Base-by-base conservation (phyloP, 2,888 invertebrate genomes). In the Drosophila rubida region DNA sequence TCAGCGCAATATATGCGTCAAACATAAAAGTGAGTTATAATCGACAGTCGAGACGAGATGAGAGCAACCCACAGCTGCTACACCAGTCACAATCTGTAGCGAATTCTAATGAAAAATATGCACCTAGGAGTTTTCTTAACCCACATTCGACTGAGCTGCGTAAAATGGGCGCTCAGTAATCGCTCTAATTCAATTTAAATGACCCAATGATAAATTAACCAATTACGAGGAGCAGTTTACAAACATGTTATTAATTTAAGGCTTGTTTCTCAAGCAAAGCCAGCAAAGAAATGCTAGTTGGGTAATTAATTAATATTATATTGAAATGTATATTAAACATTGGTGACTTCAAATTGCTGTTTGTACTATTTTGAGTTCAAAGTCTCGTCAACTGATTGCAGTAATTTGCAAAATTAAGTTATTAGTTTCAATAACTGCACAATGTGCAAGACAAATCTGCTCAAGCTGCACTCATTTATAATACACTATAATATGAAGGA, bases 1-100 rank as follows among this genome's bases (percentile, higher is more conserved):
- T 60, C 55, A 63, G 44, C 53, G 19, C 50, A 59, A 60, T 63
- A 63, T 57, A 68, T 62, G 57, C 50, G 48, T 65, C 53, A 62
- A 66, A 35, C 49, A 64, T 74, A 63, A 59, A 65, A 63, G 58
- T 61, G 60, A 66, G 60, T 64, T 69, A 64, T 74, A 71, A 74
- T 71, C 65, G 78, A 60, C 60, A 65, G 53, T 25, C 25, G 48
- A 37, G 9, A 41, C 27, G 54, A 51, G 62, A 60, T 57, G 44
- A 37, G 44, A 35, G 32, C 39, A 46, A 59, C 48, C 62, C 48
- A 63, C 49, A 68, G 19, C 13, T 54, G 19, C 19, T 3, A 9
- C 27, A 30, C 30, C 30, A 1, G 35, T 5, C 6, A 19, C 13
- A 41, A 49, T 27, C 27, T 60, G 48, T n/a, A 37, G 44, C 14